Evolutionary conservation across 2,113 vertebrate species (phyloP).

Genomic region (Callorhinus ursinus): DNA sequence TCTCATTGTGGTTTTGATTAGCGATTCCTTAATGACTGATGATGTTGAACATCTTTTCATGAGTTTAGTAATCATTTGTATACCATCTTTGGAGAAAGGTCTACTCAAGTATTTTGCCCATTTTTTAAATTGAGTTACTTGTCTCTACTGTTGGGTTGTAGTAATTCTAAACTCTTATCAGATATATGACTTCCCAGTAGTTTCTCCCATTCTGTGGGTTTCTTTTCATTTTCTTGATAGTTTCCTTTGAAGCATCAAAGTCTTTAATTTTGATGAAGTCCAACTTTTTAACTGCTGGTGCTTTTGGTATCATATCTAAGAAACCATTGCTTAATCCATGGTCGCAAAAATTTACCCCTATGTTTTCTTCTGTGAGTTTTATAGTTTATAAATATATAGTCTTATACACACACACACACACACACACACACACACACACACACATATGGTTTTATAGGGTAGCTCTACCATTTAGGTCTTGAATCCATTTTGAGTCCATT

Average conservation of each 20-base stretch:
- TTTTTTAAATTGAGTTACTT: not conserved
- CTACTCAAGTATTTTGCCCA: not conserved
- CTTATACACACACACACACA: not conserved
- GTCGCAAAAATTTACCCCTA: not conserved
- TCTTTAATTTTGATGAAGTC: not conserved
- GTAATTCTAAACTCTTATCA: not conserved
- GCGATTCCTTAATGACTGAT: not conserved
- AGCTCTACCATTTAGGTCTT: not conserved
- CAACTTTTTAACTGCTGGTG: not conserved
- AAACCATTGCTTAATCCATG: not conserved
- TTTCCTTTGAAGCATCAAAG: not conserved
- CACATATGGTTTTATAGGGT: not conserved
- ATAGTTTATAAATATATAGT: not conserved
- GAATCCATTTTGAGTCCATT: not conserved
- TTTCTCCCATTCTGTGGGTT: not conserved
- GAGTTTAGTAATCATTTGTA: not conserved
- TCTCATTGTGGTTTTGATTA: not conserved
- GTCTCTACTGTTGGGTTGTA: not conserved
- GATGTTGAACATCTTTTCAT: not conserved
- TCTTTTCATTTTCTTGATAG: conserved; percentile 29
- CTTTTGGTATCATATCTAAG: not conserved
- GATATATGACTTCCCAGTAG: not conserved
- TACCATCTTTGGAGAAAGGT: not conserved
- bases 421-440: not conserved
- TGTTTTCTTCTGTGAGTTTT: not conserved